Evolutionary conservation across 2,888 invertebrate species (phyloP).

Genomic region (Parasteatoda lunata): DNA sequence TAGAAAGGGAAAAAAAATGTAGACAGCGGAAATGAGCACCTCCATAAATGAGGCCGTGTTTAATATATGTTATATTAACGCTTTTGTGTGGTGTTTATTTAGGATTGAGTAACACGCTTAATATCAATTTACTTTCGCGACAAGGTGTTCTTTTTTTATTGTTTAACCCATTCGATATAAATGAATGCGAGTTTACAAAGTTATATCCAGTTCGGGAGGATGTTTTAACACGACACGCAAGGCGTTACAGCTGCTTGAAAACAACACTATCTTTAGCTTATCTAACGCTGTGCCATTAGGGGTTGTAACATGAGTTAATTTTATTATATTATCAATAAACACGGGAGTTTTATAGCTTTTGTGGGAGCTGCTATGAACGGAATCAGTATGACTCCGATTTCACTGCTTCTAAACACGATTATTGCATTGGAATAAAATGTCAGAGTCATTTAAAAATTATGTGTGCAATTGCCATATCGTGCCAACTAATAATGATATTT

Average conservation of each 20-base stretch:
- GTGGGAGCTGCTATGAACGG: too few species aligned
- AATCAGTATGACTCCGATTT: too few species aligned
- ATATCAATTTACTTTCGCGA: neutral
- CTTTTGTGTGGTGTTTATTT: slow-evolving; percentile 1
- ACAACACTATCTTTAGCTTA: too few species aligned
- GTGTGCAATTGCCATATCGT: too few species aligned
- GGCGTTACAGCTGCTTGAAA: neutral
- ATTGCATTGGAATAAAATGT: too few species aligned
- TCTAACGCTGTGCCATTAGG: too few species aligned
- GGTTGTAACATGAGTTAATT: too few species aligned
- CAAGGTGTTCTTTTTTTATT: neutral
- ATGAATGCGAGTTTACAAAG: neutral
- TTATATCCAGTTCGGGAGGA: neutral
- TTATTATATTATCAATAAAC: too few species aligned
- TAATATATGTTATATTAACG: neutral
- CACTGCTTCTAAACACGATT: too few species aligned
- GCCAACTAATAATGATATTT: too few species aligned
- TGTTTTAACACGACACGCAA: neutral
- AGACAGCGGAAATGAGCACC: neutral
- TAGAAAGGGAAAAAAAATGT: neutral
- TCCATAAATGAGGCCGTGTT: neutral
- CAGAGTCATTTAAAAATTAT: too few species aligned
- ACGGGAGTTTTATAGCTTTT: too few species aligned
- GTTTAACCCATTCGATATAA: neutral
- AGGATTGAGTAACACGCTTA: neutral